Evolutionary conservation across 2,888 invertebrate genomes (phyloP).

Genomic region (Rhagonycha fulva): DNA sequence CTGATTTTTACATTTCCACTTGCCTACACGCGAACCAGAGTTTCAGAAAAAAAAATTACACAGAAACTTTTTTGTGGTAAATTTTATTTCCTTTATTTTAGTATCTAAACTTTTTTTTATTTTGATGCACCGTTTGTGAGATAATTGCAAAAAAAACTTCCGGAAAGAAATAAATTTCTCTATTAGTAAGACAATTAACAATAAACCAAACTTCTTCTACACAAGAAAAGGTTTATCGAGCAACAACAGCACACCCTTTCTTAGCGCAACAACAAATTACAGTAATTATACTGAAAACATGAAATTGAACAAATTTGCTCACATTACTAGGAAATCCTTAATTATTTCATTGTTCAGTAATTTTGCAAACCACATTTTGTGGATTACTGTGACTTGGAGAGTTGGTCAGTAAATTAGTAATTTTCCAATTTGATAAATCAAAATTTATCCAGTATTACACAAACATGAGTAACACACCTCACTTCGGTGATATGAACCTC

Average conservation of each 20-base stretch:
- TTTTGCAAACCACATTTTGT: background rate
- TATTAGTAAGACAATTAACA: background rate
- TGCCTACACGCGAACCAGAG: too few relatives aligned
- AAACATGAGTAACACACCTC: background rate
- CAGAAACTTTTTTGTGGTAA: too few relatives aligned
- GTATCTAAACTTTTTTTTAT: background rate
- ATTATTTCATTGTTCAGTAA: background rate
- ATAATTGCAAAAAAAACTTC: background rate
- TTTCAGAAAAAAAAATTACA: too few relatives aligned
- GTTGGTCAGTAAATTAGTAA: background rate
- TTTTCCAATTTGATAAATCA: background rate
- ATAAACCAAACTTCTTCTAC: background rate
- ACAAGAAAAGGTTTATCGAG: background rate
- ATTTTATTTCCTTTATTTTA: too few relatives aligned
- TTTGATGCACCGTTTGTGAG: background rate
- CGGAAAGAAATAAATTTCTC: background rate
- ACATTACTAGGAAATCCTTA: background rate
- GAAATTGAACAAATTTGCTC: background rate
- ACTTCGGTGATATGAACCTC: slow-evolving; percentile 18
- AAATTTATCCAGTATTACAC: background rate
- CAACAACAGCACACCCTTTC: background rate
- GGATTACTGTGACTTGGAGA: background rate
- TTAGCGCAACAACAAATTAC: background rate
- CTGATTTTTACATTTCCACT: too few relatives aligned
- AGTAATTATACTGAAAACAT: background rate